A percentile compares a stretch with the other conserved stretches of the same genome.
phyloP scores from a whole-genome alignment of 2,888 invertebrate species.

The Andrena marginata region DNA sequence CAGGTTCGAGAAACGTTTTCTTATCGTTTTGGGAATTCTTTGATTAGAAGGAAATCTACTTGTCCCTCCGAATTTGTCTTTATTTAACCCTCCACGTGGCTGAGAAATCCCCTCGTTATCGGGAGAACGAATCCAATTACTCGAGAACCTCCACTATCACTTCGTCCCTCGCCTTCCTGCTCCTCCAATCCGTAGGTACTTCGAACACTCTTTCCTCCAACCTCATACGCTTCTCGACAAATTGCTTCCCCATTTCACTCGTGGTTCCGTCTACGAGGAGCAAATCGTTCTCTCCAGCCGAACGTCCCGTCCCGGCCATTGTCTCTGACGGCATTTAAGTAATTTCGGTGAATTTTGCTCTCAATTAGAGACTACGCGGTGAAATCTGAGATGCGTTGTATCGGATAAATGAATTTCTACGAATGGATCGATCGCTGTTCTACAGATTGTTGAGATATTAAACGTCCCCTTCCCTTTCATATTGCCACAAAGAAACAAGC shows the following conservation, averaged over 20 bases:
- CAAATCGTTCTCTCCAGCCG: neutral
- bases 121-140: neutral
- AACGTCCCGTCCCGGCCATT: neutral
- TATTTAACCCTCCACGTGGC: too few relatives aligned
- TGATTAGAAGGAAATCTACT: too few relatives aligned
- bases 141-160: neutral
- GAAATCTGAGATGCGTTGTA: too few relatives aligned
- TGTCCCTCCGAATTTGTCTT: too few relatives aligned
- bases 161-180: neutral
- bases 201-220: neutral
- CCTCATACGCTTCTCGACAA: neutral
- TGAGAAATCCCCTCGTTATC: conserved; percentile 21
- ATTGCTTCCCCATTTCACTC: neutral
- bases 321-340: neutral
- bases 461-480: too few relatives aligned
- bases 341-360: neutral
- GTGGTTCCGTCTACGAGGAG: neutral
- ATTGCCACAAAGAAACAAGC: too few relatives aligned
- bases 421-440: too few relatives aligned
- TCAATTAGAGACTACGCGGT: neutral
- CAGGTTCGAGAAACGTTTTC: too few relatives aligned
- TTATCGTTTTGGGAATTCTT: too few relatives aligned
- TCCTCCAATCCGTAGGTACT: conserved; percentile 2
- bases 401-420: too few relatives aligned
- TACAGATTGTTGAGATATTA: too few relatives aligned